These are phyloP conservation scores for Amphimallon solstitiale DNA, from an alignment of 2,888 invertebrate species.

Conservation along the genomic window DNA sequence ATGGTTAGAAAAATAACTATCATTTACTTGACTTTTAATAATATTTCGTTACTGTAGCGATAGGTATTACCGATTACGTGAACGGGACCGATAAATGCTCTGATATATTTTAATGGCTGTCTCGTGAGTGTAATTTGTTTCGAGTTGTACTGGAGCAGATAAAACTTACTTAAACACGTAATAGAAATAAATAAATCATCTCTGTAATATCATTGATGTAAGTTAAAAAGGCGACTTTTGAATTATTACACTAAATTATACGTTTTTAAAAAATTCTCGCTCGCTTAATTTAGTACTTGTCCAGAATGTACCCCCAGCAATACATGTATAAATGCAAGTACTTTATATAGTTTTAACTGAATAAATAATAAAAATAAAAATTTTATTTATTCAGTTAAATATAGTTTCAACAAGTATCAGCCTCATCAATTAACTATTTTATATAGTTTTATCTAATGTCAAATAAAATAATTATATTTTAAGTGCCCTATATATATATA, in stretches of 20 bases:
- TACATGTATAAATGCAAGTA: no score
- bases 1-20: slow-evolving; percentile 8
- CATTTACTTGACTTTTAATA: slow-evolving; percentile 16
- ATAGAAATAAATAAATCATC: slow-evolving; percentile 11
- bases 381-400: no score
- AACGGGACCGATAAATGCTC: neutral
- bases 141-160: neutral
- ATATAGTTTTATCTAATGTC: no score
- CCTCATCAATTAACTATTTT: no score
- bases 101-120: slow-evolving; percentile 1
- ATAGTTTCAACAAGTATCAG: no score
- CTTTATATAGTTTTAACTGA: no score
- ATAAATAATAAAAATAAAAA: no score
- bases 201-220: neutral
- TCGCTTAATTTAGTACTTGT: no score
- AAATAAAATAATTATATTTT: no score
- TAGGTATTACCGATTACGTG: neutral
- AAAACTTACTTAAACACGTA: slow-evolving; percentile 4
- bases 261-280: neutral
- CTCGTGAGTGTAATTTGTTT: slow-evolving; percentile 6
- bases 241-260: neutral
- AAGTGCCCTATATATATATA: no score
- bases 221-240: neutral
- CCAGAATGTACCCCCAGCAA: no score
- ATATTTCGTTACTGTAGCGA: neutral